Percentiles rank a stretch among this genome's conserved stretches.
phyloP scores from a whole-genome alignment of 2,888 invertebrate species.

The Coenonympha glycerion region DNA sequence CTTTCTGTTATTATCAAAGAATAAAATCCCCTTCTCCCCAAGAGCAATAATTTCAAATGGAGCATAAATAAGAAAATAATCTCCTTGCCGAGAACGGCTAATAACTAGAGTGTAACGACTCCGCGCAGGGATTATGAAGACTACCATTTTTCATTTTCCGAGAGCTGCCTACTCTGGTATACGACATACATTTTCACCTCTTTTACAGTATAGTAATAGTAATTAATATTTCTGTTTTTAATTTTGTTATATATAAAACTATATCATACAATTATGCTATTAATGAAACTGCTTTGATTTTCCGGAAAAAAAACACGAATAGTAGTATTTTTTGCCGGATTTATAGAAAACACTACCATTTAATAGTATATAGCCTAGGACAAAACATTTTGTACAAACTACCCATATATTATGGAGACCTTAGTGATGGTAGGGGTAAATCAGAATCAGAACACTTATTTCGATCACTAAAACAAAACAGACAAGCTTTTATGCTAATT shows the following conservation, averaged over 20 bases:
- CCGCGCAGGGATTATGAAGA: slow-evolving; percentile 12
- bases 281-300: no score
- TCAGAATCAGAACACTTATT: not conserved
- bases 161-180: not conserved
- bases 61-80: slow-evolving; percentile 14
- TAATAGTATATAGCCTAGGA: no score
- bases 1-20: not conserved
- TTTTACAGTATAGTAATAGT: not conserved
- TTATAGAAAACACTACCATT: no score
- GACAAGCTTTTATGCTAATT: not conserved
- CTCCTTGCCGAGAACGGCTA: slow-evolving; percentile 12
- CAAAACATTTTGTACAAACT: no score
- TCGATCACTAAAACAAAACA: not conserved
- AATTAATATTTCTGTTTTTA: not conserved
- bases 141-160: slow-evolving; percentile 12
- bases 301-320: no score
- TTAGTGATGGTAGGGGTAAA: no score
- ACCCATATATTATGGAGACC: no score
- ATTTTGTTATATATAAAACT: no score
- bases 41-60: not conserved
- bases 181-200: not conserved
- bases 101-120: slow-evolving; percentile 12
- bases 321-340: no score
- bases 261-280: no score
- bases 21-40: not conserved